These are phyloP conservation scores for Pachliopta kotzebuea DNA, from an alignment of 2,888 invertebrate genomes.

Conservation along the genomic window DNA sequence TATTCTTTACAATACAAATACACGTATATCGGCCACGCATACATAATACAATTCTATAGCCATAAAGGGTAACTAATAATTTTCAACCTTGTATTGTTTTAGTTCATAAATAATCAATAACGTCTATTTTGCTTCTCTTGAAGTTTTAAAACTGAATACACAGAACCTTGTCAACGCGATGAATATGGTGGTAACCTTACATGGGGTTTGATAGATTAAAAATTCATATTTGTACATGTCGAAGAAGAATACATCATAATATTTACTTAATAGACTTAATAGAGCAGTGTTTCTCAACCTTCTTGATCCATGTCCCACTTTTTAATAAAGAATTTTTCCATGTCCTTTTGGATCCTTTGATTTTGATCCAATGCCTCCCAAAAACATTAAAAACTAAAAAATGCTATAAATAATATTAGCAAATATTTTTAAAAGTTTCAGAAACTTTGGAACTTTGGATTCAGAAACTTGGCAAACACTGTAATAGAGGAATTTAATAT, in stretches of 20 bases:
- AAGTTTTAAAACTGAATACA: constrained; percentile 16
- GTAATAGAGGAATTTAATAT: no score
- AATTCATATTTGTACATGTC: constrained; percentile 7
- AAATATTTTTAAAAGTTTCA: no score
- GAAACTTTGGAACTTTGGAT: no score
- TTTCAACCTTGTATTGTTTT: constrained; percentile 4
- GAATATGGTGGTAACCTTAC: constrained; percentile 11
- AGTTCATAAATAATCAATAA: constrained; percentile 15
- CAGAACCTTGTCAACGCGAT: constrained; percentile 11
- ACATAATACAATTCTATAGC: neutral
- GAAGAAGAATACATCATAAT: neutral
- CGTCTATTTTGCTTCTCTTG: constrained; percentile 7
- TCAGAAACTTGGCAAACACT: no score
- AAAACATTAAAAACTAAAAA: no score
- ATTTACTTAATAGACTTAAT: neutral
- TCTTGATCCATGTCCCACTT: no score
- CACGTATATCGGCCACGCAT: neutral
- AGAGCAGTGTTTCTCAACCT: no score
- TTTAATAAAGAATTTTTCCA: no score
- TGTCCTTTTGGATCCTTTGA: no score
- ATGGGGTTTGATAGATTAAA: constrained; percentile 6
- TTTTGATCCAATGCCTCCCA: no score
- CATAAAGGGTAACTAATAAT: constrained; percentile 7
- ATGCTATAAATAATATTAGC: no score
- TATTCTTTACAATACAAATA: no score